Conservation (phyloP, 2,797 vertebrate species). For the Semaprochilodus insignis region DNA sequence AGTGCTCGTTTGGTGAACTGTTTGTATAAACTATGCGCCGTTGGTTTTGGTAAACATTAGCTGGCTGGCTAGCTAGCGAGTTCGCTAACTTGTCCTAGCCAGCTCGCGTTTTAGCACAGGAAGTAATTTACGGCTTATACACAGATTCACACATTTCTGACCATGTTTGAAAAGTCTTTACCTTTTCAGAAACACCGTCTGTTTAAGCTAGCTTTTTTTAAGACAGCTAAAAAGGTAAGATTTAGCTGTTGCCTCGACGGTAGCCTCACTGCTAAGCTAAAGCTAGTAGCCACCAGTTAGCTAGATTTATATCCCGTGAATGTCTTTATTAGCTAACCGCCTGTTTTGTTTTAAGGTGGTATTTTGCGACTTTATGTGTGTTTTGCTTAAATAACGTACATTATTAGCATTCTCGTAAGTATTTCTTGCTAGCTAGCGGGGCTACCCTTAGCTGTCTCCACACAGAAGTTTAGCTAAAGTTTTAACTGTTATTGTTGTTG, state of each 20-base stretch:
- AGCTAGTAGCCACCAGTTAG: not conserved
- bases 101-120: not conserved
- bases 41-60: not conserved
- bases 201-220: too few species aligned
- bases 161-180: too few species aligned
- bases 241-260: not conserved
- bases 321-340: not conserved
- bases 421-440: not conserved
- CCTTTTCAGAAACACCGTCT: too few species aligned
- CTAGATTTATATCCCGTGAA: not conserved
- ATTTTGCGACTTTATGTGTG: not conserved
- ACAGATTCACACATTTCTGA: too few species aligned
- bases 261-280: not conserved
- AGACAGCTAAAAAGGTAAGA: not conserved
- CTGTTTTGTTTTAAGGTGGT: not conserved
- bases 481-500: not conserved
- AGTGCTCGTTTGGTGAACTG: not conserved
- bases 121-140: too few species aligned
- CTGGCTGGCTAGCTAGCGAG: not conserved
- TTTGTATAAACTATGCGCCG: not conserved
- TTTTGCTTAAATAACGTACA: not conserved
- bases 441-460: not conserved
- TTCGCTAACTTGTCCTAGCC: not conserved
- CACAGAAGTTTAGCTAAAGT: not conserved
- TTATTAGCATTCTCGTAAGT: too few species aligned